These are phyloP conservation scores for Upupa epops DNA, from an alignment of 2,113 vertebrate genomes.

Conservation along the genomic window DNA sequence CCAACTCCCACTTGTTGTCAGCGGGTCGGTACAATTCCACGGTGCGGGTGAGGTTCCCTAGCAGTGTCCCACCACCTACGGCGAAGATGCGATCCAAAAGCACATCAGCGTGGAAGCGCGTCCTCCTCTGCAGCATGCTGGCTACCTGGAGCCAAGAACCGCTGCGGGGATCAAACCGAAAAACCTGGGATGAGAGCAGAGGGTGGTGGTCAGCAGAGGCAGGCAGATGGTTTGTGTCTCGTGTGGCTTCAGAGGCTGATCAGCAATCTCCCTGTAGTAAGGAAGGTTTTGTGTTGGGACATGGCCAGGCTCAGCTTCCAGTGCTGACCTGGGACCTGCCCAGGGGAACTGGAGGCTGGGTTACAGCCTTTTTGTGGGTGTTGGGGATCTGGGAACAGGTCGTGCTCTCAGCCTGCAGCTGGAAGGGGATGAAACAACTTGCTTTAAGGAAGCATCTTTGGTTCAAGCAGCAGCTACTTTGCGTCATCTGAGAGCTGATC, in stretches of 20 bases:
- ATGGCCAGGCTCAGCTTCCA: background rate
- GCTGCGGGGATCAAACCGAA: constrained; percentile 51
- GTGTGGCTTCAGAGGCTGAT: background rate
- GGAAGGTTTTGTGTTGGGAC: background rate
- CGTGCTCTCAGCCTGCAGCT: background rate
- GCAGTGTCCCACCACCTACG: constrained; percentile 50
- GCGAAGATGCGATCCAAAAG: constrained; percentile 16
- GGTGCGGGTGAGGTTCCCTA: constrained; percentile 38
- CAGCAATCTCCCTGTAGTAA: background rate
- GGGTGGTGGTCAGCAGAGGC: background rate
- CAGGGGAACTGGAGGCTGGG: background rate
- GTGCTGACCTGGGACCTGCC: background rate
- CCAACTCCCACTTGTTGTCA: constrained; percentile 53
- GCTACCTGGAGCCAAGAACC: constrained; percentile 53
- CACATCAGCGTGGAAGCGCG: constrained; percentile 13
- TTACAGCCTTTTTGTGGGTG: background rate
- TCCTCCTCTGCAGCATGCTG: constrained; percentile 55
- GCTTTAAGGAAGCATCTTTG: background rate
- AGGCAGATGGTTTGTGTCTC: rapidly evolving
- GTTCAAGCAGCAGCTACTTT: background rate
- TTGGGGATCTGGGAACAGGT: background rate
- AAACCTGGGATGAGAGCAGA: constrained; percentile 38
- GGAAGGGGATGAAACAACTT: background rate
- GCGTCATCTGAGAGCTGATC: background rate
- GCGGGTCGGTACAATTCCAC: constrained; percentile 37